These are phyloP conservation scores for Lepeophtheirus nordmannii DNA, from an alignment of 2,888 invertebrate species.

Conservation along the genomic window DNA sequence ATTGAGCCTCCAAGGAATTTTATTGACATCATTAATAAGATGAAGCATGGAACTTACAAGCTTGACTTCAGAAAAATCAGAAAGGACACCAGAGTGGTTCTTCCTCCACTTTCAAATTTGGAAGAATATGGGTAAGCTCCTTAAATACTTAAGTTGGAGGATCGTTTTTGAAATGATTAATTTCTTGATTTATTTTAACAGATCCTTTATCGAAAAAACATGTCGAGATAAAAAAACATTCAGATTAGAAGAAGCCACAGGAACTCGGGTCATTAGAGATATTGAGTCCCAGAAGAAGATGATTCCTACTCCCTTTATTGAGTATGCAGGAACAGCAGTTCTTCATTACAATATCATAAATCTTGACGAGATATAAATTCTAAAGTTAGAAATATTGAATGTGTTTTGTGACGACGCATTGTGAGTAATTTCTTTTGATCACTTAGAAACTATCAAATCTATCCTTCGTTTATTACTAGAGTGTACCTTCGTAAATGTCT, in stretches of 20 bases:
- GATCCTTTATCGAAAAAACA: background rate
- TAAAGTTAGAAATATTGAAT: too few species aligned
- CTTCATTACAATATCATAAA: background rate
- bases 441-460: too few species aligned
- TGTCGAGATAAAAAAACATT: background rate
- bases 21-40: conserved; percentile 14
- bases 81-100: conserved; percentile 15
- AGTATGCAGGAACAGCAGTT: background rate
- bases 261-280: background rate
- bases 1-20: conserved; percentile 12
- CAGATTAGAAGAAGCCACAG: conserved; percentile 2
- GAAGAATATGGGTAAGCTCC: conserved; percentile 4
- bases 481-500: too few species aligned
- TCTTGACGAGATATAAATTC: background rate
- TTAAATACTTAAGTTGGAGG: background rate
- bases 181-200: background rate
- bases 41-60: conserved; percentile 6
- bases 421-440: too few species aligned
- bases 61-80: conserved; percentile 6
- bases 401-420: too few species aligned
- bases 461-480: too few species aligned
- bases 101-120: conserved; percentile 1
- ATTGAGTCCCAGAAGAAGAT: background rate
- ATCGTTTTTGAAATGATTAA: background rate
- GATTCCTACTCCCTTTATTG: background rate